Percentiles rank a stretch among this genome's conserved stretches.
phyloP scores from a whole-genome alignment of 2,888 invertebrate species.

The Lacanobia oleracea region DNA sequence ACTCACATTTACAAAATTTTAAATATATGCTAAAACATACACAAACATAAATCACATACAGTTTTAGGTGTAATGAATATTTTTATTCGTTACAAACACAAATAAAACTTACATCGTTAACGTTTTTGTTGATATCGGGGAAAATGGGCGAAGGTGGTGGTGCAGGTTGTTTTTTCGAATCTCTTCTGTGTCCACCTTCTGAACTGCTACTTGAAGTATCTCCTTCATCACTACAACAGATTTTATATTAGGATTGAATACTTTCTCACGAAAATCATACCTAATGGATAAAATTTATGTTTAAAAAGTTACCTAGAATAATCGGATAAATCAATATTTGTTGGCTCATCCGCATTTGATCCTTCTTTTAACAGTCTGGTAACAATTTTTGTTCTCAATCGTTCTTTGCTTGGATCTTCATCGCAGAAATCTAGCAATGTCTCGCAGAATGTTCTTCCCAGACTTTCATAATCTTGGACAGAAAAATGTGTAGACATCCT shows the following conservation, averaged over 20 bases:
- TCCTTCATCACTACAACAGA: conserved; percentile 93
- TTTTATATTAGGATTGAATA: neutral
- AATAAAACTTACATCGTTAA: conserved; percentile 77
- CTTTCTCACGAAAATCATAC: neutral
- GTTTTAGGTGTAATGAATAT: no score
- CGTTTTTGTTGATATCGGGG: conserved; percentile 81
- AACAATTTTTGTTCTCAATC: conserved; percentile 94
- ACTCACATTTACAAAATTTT: no score
- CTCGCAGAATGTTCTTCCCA: conserved; percentile 97
- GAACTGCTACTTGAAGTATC: conserved; percentile 94
- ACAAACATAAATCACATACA: no score
- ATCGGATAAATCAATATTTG: conserved; percentile 96
- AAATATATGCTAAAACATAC: no score
- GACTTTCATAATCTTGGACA: conserved; percentile 91
- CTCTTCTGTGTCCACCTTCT: conserved; percentile 91
- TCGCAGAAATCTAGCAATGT: conserved; percentile 97
- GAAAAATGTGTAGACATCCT: conserved; percentile 96
- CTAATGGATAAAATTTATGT: neutral
- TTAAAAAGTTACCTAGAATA: conserved; percentile 93
- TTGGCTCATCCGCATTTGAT: conserved; percentile 96
- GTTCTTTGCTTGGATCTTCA: conserved; percentile 95
- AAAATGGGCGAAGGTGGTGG: conserved; percentile 94
- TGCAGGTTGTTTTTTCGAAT: conserved; percentile 88
- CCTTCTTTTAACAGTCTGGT: conserved; percentile 95
- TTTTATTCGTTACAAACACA: no score